A percentile compares a stretch with the other conserved stretches of the same genome.
Conservation (phyloP, 2,113 vertebrate species). For the Emydura subglobosa region DNA sequence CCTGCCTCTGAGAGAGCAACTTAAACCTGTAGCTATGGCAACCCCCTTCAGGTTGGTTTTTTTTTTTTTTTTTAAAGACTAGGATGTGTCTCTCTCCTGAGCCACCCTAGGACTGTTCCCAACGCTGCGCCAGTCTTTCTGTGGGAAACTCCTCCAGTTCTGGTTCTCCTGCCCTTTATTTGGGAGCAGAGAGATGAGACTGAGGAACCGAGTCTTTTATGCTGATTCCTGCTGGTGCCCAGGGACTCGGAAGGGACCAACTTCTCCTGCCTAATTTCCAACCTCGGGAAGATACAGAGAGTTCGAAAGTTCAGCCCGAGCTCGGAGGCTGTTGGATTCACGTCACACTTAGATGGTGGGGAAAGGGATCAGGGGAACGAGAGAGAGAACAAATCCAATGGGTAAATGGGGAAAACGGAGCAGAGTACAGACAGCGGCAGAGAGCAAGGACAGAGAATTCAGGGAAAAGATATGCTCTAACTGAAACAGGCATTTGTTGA, state of each 20-base stretch:
- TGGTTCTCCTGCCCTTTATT: neutral
- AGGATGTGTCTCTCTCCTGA: neutral
- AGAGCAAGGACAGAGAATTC: neutral
- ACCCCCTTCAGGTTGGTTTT: conserved; percentile 35
- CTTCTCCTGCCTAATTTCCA: neutral
- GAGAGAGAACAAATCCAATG: no score
- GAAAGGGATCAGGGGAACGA: neutral
- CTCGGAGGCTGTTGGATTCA: neutral
- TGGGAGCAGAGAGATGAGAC: no score
- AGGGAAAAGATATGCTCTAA: neutral
- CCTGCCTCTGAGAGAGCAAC: neutral
- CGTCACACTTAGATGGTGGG: neutral
- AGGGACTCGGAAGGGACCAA: neutral
- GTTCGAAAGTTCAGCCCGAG: neutral
- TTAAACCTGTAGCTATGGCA: conserved; percentile 73
- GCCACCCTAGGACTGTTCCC: accelerated
- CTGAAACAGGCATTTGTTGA: neutral
- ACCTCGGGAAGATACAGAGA: neutral
- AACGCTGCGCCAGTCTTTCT: neutral
- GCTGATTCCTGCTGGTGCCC: neutral
- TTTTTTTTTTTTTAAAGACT: neutral
- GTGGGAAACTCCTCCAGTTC: no score
- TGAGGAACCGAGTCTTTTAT: neutral
- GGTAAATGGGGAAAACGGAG: no score
- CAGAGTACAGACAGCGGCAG: no score